Evolutionary conservation across 2,113 vertebrate genomes (phyloP).

Genomic region (Equus przewalskii): DNA sequence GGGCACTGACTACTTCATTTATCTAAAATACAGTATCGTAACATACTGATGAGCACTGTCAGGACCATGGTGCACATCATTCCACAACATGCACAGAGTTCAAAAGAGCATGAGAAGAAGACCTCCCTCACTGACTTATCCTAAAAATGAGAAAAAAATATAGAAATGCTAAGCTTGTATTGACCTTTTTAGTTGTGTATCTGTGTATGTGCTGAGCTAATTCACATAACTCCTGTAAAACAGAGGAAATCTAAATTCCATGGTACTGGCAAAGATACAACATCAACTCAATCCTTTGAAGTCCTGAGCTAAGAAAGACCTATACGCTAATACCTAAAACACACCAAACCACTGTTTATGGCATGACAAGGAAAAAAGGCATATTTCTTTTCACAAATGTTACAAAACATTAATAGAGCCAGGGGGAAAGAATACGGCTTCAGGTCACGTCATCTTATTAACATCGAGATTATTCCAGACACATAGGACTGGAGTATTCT

Average conservation of each 20-base stretch:
- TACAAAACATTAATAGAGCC: neutral
- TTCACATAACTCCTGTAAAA: too few species aligned
- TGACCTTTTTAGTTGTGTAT: neutral
- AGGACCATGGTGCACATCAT: neutral
- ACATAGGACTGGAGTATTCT: neutral
- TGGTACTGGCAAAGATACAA: neutral
- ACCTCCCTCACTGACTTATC: neutral
- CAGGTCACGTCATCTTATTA: neutral
- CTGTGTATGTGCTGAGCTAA: fast-evolving
- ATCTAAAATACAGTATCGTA: neutral
- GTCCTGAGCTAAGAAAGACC: neutral
- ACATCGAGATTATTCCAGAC: neutral
- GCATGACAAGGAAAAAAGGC: neutral
- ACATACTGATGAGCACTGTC: neutral
- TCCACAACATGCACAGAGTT: too few species aligned
- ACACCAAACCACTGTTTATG: neutral
- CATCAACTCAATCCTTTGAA: neutral
- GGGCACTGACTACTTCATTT: neutral
- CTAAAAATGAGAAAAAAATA: neutral
- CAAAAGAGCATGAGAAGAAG: neutral
- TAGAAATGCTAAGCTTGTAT: neutral
- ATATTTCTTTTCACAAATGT: neutral
- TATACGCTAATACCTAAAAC: neutral
- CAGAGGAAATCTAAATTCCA: neutral
- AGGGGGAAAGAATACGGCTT: neutral